A percentile compares a stretch with the other conserved stretches of the same genome.
These are phyloP conservation scores for Melanostoma mellinum DNA, from an alignment of 2,888 invertebrate species.

Conservation along the genomic window DNA sequence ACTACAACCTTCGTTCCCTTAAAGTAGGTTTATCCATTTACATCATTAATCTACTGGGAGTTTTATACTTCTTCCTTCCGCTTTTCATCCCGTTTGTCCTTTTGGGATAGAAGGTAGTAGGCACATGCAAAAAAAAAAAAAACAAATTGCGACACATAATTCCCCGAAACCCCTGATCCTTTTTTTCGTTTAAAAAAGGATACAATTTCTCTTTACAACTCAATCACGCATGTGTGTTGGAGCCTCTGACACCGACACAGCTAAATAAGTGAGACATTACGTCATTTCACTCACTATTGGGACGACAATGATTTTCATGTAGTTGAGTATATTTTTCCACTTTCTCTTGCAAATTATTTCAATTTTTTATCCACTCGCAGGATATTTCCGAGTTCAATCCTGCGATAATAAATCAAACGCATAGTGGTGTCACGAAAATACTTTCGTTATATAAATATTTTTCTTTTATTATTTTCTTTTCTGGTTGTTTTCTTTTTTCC, in stretches of 20 bases:
- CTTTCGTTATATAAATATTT: constrained; percentile 48
- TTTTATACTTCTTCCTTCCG: constrained; percentile 17
- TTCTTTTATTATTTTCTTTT: constrained; percentile 28
- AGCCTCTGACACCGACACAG: constrained; percentile 29
- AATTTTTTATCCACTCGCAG: constrained; percentile 34
- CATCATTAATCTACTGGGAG: constrained; percentile 46
- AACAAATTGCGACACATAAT: constrained; percentile 57
- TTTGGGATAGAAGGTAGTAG: background rate
- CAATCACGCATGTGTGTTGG: constrained; percentile 8
- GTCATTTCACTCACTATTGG: constrained; percentile 20
- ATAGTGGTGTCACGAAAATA: constrained; percentile 67
- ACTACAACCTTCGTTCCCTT: background rate
- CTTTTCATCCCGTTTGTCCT: background rate
- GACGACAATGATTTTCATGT: constrained; percentile 13
- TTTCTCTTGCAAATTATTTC: constrained; percentile 48
- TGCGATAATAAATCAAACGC: constrained; percentile 64
- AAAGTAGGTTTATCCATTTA: constrained; percentile 8
- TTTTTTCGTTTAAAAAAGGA: background rate
- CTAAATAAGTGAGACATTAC: constrained; percentile 28
- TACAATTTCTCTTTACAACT: constrained; percentile 11
- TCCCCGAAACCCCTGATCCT: constrained; percentile 33
- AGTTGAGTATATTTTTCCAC: background rate
- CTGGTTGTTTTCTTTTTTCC: constrained; percentile 10
- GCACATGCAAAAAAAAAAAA: constrained; percentile 26
- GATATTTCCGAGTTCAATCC: constrained; percentile 46